phyloP scores from a whole-genome alignment of 2,888 invertebrate genomes.

The Pristionchus fissidentatus region DNA sequence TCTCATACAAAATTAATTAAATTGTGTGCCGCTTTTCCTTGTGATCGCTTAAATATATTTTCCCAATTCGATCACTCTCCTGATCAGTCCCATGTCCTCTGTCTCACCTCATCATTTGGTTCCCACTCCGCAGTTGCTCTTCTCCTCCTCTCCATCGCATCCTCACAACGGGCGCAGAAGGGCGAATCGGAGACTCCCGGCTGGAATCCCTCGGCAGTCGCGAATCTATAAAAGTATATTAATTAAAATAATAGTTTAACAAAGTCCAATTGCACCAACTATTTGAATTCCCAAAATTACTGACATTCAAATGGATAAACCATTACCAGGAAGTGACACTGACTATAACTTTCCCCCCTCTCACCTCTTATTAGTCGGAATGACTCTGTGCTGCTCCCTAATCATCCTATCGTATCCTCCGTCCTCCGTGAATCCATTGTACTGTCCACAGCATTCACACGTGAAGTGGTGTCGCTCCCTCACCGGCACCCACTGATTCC shows the following conservation, averaged over 20 bases:
- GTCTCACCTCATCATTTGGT: slow-evolving; percentile 61
- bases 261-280: not conserved
- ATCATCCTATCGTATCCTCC: slow-evolving; percentile 65
- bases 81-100: no score
- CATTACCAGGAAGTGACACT: no score
- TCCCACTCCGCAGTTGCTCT: slow-evolving; percentile 60
- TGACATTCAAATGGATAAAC: not conserved
- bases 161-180: slow-evolving; percentile 62
- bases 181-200: slow-evolving; percentile 48
- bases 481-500: slow-evolving; percentile 49
- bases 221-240: slow-evolving; percentile 2
- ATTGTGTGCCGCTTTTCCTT: no score
- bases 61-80: no score
- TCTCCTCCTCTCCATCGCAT: slow-evolving; percentile 59
- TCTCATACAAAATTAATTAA: no score
- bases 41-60: not conserved
- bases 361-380: not conserved
- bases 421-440: slow-evolving; percentile 65
- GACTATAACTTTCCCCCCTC: not conserved
- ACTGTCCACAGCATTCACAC: slow-evolving; percentile 64
- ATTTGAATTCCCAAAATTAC: no score
- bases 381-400: slow-evolving; percentile 51
- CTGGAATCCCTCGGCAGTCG: not conserved
- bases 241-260: no score
- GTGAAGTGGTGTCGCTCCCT: slow-evolving; percentile 56